Base-by-base conservation (phyloP, 2,888 invertebrate genomes). In the Stenodema calcarata region DNA sequence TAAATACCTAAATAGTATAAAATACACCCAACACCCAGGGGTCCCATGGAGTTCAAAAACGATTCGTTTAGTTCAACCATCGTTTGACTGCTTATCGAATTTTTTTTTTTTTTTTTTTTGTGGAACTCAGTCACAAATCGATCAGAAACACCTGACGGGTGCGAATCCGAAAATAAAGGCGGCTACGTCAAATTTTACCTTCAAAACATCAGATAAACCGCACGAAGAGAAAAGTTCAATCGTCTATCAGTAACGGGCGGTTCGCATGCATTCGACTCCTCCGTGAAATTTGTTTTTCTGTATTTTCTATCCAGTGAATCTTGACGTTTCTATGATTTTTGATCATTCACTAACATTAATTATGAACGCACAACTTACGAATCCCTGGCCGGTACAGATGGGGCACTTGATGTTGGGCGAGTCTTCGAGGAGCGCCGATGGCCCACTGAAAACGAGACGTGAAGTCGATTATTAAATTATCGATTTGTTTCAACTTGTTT, bases 351-450 rank as follows among this genome's bases (percentile, higher is more conserved):
- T 35, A 35, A 4, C 7, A 35, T 7, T 4, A 76, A 75, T 84
- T 75, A 84, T 75, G 18, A 75, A 84, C n/a, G 2, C 7, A 35
- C 35, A 35, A 76, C 84, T 84, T 75, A 84, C 84, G 18, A 75
- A 84, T 44, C 86, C 79, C 54, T 86, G 86, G 42, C 79, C 86
- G 6, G 86, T 86, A 30, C 86, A 86, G 42, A 86, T 80, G 16
- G 86, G 86, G 44, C 86, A 86, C 47, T 86, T 79, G n/a, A 79
- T 78, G 23, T 50, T 54, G n/a, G 69, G 41, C 9, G 62, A 35
- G 30, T 86, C 80, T 28, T 86, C 86, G n/a, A 76, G 41, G 14
- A 76, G 35, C 27, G 76, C 76, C 6, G 85, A 47, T 1, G 85
- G 76, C 27, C 76, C 78, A n/a, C 85, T 85, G 78, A 14, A 50